phyloP scores from a whole-genome alignment of 1,140 invertebrate species.

The Drosophila navojoa region DNA sequence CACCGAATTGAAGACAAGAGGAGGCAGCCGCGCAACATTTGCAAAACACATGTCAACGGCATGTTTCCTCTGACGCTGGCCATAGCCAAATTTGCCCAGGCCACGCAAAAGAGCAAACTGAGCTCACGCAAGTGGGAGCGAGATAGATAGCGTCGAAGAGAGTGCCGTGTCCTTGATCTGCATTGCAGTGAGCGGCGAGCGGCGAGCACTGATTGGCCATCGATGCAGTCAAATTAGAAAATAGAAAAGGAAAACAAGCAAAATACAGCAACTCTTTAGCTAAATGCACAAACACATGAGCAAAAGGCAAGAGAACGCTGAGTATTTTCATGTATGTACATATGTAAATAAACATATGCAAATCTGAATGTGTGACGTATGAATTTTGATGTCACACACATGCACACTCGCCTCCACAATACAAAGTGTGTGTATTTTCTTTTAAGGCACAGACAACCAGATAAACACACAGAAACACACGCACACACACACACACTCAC shows the following conservation, averaged over 20 bases:
- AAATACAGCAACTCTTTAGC: constrained; percentile 12
- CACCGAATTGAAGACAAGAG: constrained; percentile 21
- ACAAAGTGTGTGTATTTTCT: constrained; percentile 47
- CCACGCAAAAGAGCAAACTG: constrained; percentile 18
- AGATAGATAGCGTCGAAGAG: constrained; percentile 4
- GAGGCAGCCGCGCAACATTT: constrained; percentile 64
- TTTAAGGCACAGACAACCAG: constrained; percentile 21
- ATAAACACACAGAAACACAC: constrained; percentile 10
- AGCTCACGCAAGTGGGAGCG: neutral
- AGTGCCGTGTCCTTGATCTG: constrained; percentile 29
- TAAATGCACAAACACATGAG: neutral
- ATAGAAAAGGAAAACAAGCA: neutral
- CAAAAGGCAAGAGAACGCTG: constrained; percentile 16
- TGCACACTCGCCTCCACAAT: constrained; percentile 46
- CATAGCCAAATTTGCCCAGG: constrained; percentile 44
- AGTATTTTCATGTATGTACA: constrained; percentile 18
- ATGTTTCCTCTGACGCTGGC: constrained; percentile 51
- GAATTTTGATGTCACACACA: constrained; percentile 70
- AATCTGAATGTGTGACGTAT: constrained; percentile 71
- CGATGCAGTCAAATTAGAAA: constrained; percentile 48
- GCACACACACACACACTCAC: constrained; percentile 18
- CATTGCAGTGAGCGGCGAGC: constrained; percentile 6
- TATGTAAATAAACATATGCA: constrained; percentile 63
- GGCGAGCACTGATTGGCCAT: constrained; percentile 8
- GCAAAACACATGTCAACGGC: constrained; percentile 79